Evolutionary conservation across 2,797 vertebrate species (phyloP), one percentile per base, ranked within the genome.

Genomic region (Lagodon rhomboides): DNA sequence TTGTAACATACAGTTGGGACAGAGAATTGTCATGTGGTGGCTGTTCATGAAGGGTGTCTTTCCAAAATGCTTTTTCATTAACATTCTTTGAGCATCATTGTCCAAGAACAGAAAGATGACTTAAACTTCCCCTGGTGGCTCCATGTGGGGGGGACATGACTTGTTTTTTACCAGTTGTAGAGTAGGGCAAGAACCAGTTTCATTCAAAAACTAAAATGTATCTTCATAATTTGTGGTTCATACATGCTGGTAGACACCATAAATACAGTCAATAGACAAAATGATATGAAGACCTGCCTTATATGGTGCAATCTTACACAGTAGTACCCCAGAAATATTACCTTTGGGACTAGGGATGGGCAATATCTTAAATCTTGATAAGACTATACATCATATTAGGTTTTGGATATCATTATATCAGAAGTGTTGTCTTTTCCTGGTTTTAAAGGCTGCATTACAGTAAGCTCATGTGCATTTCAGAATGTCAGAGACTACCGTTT

Each of bases 1-100:
- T 51, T 75, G 38, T 68, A 70, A 80, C 71, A 43, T 69, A 69
- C 12, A 66, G 9, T 83, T 27, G 56, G 50, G 50, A 66, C 16
- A 46, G 2, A 59, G 4, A 68, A 22, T 22, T 27, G 41, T 44
- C 25, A 3, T 63, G 23, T 34, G 16, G 22, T 1, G 44, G 2
- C 8, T 23, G 6, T 53, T 80, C 66, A 25, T 59, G 61, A 16
- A 34, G 5, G 41, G 47, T 25, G 17, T 2, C 22, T n/a, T 55
- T 64, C 56, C 16, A 30, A 65, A 61, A 68, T 34, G 30, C 10
- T 38, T 43, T 51, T 72, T 23, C 17, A 61, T 54, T 41, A 15
- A n/a, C 50, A 27, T 41, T 67, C 3, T 51, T 50, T 46, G 2
- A 18, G 34, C 13, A 1, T 49, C 11, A 63, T 25, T n/a, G 13